Conservation (phyloP, 1,140 invertebrate species). For the Aphaenogaster rudis region DNA sequence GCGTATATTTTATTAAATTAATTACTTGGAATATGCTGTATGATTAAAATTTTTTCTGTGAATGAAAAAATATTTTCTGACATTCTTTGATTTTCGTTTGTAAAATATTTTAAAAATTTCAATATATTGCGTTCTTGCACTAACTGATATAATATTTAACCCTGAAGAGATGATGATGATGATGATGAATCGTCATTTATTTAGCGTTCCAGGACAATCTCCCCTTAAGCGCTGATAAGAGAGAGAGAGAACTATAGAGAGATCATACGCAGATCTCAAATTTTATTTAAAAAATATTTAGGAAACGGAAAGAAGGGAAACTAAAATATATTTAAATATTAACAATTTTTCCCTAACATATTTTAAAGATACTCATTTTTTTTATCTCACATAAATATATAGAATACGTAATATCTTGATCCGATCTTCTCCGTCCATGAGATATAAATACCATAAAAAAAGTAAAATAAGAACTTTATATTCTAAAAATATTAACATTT, state of each 20-base stretch:
- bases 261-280: neutral
- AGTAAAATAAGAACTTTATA: neutral
- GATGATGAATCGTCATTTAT: no score
- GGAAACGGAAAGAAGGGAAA: neutral
- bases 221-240: no score
- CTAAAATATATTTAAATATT: neutral
- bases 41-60: neutral
- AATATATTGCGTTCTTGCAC: neutral
- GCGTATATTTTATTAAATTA: neutral
- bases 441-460: neutral
- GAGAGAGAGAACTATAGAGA: neutral
- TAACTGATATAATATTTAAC: neutral
- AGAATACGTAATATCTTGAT: neutral
- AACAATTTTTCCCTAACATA: neutral
- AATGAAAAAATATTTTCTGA: neutral
- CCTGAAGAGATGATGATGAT: no score
- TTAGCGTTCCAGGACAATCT: no score
- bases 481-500: neutral
- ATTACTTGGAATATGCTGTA: neutral
- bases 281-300: neutral
- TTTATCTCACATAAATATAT: neutral
- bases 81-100: neutral
- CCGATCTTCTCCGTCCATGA: neutral
- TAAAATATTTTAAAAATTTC: neutral
- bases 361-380: neutral